Base-by-base conservation (phyloP, 2,888 invertebrate genomes). In the Ectemnius continuus region DNA sequence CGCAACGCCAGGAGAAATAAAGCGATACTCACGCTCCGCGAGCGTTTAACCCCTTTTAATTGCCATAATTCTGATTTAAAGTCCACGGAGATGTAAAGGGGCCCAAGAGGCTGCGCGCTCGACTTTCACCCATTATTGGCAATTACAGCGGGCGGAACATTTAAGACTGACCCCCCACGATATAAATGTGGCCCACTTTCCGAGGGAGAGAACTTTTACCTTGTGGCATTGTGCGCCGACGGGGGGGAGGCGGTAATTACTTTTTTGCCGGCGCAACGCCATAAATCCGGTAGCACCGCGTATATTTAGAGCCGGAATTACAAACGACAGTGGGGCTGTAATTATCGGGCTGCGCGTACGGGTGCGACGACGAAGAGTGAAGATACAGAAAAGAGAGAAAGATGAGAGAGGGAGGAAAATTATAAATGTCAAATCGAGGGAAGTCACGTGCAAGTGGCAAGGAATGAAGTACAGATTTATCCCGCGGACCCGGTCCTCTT, bases 401-500 rank as follows among this genome's bases (percentile, higher is more conserved):
- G 23, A 23, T 23, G 3, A 23, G 23, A 23, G 23, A 23, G 23
- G 23, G 23, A 23, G 3, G 23, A 23, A 3, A 23, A 23, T 76
- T 48, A 66, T 63, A 47, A 70, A 67, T 18, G 58, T 46, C 36
- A 11, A 11, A 36, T 36, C 8, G 36, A 11, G 36, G 67, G 71
- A 47, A 57, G 48, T 68, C 60, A 28, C 61, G 46, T 60, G 65
- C 62, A 45, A 72, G 67, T 45, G 71, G 73, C 13, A 8, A 45
- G 67, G 46, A 73, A 76, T 65, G 65, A 70, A 68, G 65, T 74
- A 67, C 45, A 65, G 74, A 71, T 78, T 74, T 74, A 78, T 68
- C 46, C 71, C 8, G 16, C 28, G 13, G 23, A 61, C 59, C 59
- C 36, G 36, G 56, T 14, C 59, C 20, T 13, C n/a, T 13, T 20